Conservation (phyloP, 2,113 vertebrate genomes). For the Gobiocypris rarus region DNA sequence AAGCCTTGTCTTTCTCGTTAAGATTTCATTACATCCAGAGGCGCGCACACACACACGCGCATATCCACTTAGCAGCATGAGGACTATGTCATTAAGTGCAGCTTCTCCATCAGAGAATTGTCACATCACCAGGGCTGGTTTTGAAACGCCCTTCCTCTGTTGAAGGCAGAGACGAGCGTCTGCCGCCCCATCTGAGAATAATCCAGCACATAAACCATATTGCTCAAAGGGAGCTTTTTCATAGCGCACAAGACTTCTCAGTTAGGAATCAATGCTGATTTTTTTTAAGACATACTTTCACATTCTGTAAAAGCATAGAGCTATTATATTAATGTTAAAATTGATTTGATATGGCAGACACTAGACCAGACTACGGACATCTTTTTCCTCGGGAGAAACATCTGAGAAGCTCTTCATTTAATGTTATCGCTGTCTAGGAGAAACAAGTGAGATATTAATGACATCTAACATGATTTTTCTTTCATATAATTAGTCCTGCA, state of each 20-base stretch:
- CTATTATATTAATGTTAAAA: neutral
- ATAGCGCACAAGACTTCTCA: neutral
- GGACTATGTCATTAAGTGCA: conserved; percentile 10
- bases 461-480: neutral
- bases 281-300: neutral
- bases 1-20: conserved; percentile 40
- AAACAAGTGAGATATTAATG: too few species aligned
- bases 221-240: neutral
- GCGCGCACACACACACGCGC: neutral
- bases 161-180: neutral
- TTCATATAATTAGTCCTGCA: neutral
- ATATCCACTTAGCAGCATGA: conserved; percentile 36
- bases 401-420: neutral
- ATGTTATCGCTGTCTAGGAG: neutral
- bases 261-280: neutral
- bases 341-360: neutral
- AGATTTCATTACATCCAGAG: conserved; percentile 46
- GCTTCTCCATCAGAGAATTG: conserved; percentile 27
- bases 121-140: neutral
- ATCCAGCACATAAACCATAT: neutral
- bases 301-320: neutral
- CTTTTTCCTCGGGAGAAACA: neutral
- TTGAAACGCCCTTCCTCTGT: neutral
- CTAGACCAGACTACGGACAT: neutral
- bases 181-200: neutral